phyloP scores from a whole-genome alignment of 1,140 invertebrate genomes.

The Andrena cerasifolii region DNA sequence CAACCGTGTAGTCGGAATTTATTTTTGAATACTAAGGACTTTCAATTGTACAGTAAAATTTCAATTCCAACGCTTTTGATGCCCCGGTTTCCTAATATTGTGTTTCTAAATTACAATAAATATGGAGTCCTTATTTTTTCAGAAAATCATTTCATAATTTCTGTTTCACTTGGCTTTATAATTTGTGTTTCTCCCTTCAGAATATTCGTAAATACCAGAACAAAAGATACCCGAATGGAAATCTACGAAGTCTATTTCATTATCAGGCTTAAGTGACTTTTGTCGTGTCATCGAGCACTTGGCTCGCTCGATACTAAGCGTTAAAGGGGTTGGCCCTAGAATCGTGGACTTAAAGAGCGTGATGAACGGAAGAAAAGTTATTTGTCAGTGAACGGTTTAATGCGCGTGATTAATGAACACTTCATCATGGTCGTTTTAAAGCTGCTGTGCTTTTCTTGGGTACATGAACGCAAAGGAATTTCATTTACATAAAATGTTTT shows the following conservation, averaged over 20 bases:
- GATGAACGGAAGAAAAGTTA: conserved; percentile 25
- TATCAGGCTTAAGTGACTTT: conserved; percentile 74
- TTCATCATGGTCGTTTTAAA: not conserved
- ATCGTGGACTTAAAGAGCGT: conserved; percentile 26
- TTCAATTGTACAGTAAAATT: too few species aligned
- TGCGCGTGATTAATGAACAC: conserved; percentile 64
- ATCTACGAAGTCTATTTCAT: conserved; percentile 51
- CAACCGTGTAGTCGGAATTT: too few species aligned
- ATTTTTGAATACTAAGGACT: too few species aligned
- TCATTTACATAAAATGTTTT: too few species aligned
- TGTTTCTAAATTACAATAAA: not conserved
- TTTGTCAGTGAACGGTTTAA: conserved; percentile 63
- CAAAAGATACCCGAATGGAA: conserved; percentile 35
- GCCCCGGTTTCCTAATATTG: too few species aligned
- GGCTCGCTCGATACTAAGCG: conserved; percentile 61
- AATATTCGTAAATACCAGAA: conserved; percentile 6
- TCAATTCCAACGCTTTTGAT: too few species aligned
- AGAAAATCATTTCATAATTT: not conserved
- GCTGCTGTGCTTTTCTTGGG: too few species aligned
- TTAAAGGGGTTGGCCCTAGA: conserved; percentile 14
- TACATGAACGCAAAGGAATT: too few species aligned
- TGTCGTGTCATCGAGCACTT: conserved; percentile 74
- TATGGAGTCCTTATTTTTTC: not conserved
- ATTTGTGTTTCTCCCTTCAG: not conserved
- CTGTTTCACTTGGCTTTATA: not conserved